A percentile compares a stretch with the other conserved stretches of the same genome.
phyloP scores from a whole-genome alignment of 2,888 invertebrate species.

The Steinernema hermaphroditum region DNA sequence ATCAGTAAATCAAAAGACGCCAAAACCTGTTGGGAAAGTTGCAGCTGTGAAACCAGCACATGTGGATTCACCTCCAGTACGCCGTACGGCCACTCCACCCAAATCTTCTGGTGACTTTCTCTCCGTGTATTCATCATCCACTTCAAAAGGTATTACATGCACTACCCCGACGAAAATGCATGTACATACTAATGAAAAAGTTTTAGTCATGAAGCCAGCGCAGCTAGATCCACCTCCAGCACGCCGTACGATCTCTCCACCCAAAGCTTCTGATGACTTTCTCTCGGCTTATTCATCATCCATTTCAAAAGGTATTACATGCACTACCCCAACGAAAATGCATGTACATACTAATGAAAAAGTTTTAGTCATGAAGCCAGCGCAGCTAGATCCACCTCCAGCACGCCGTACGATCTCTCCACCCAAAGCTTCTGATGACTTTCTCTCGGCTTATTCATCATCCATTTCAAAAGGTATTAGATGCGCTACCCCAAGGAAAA shows the following conservation, averaged over 20 bases:
- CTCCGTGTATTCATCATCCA: too few species aligned
- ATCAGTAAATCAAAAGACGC: constrained; percentile 17
- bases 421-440: too few species aligned
- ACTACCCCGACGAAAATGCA: too few species aligned
- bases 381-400: not conserved
- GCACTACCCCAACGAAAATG: too few species aligned
- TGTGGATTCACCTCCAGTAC: not conserved
- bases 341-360: not conserved
- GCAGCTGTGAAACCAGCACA: not conserved
- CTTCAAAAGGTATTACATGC: too few species aligned
- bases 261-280: too few species aligned
- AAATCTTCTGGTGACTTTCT: too few species aligned
- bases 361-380: not conserved
- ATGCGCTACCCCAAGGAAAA: too few species aligned
- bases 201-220: not conserved
- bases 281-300: too few species aligned
- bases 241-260: not conserved
- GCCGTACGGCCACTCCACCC: not conserved
- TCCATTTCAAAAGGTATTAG: too few species aligned
- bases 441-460: too few species aligned
- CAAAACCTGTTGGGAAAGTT: constrained; percentile 15
- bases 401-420: not conserved
- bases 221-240: not conserved
- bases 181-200: not conserved
- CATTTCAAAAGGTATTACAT: too few species aligned